Base-by-base conservation (phyloP, 35 echinoderm and acorn worm genomes). In the Apostichopus parvimensis region DNA sequence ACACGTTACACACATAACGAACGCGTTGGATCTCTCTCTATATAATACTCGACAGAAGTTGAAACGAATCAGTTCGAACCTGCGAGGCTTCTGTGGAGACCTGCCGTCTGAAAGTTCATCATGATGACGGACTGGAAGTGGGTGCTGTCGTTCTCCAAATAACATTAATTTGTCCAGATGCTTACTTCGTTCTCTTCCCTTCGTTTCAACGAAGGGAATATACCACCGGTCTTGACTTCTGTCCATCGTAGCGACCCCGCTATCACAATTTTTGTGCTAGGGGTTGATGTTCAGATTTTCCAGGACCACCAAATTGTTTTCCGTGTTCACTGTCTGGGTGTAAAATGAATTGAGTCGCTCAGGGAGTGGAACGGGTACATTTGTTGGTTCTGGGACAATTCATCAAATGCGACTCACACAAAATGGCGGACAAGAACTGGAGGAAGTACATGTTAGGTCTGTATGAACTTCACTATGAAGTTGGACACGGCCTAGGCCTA, bases 81-180 rank as follows among this genome's bases (percentile, higher is more conserved):
- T 25, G 85, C 20, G 56, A 6, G 57, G 85, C 85, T 57, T 53
- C 5, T 17, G 56, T 20, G 57, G 14, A 87, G 22, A 34, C 28
- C 17, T 22, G 13, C 83, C 18, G 6, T 9, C 21, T 25, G 85
- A 62, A 28, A 65, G 85, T 87, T 57, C 59, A 57, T 82, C 85
- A 87, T 1, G 9, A 87, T 87, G 85, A 87, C 85, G 85, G 85
- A 87, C 85, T 87, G 85, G 85, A 87, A 87, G 59, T 87, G 85
- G 85, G 85, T 87, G 85, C 59, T 87, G 13, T 87, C 85, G 24
- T 61, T 87, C 64, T 58, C 85, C 18, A 71, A 87, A 87, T 87
- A 87, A 87, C 85, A 87, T 62, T 87, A 57, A 66, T 7, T 22
- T 58, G 58, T 57, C 11, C 55, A n/a, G 15, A 18, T 61, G 85